Percentiles rank a stretch among this genome's conserved stretches.
These are phyloP conservation scores for Pinna nobilis DNA, from an alignment of 1,140 invertebrate genomes.

Conservation along the genomic window DNA sequence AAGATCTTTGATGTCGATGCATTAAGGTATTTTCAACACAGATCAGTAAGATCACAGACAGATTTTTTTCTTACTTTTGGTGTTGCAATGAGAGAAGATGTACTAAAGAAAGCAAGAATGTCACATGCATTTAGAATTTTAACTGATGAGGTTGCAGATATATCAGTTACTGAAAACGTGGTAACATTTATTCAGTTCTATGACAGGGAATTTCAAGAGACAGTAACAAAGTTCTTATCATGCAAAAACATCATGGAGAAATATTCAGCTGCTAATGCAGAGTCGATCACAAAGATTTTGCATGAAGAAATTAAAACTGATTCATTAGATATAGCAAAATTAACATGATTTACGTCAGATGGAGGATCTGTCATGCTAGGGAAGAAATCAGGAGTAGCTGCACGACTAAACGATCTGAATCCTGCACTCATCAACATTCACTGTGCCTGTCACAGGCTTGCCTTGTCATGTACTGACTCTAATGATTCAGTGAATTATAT, in stretches of 20 bases:
- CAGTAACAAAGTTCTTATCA: constrained; percentile 26
- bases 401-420: constrained; percentile 2
- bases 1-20: constrained; percentile 11
- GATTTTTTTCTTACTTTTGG: constrained; percentile 32
- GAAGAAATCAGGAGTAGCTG: constrained; percentile 9
- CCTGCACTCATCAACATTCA: constrained; percentile 21
- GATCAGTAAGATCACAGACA: neutral
- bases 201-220: neutral
- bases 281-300: constrained; percentile 1
- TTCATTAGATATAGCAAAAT: neutral
- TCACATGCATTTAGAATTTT: constrained; percentile 11
- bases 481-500: constrained; percentile 34
- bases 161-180: constrained; percentile 19
- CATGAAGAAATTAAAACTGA: neutral
- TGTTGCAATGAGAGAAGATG: neutral
- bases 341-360: constrained; percentile 24
- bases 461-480: constrained; percentile 39
- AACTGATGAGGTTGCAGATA: constrained; percentile 28
- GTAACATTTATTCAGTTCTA: constrained; percentile 37
- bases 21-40: constrained; percentile 33
- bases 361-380: constrained; percentile 30
- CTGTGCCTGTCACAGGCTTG: constrained; percentile 41
- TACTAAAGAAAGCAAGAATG: constrained; percentile 9
- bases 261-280: constrained; percentile 14
- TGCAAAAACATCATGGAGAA: constrained; percentile 12